phyloP scores from a whole-genome alignment of 2,888 invertebrate species.

The Tipula confusa region DNA sequence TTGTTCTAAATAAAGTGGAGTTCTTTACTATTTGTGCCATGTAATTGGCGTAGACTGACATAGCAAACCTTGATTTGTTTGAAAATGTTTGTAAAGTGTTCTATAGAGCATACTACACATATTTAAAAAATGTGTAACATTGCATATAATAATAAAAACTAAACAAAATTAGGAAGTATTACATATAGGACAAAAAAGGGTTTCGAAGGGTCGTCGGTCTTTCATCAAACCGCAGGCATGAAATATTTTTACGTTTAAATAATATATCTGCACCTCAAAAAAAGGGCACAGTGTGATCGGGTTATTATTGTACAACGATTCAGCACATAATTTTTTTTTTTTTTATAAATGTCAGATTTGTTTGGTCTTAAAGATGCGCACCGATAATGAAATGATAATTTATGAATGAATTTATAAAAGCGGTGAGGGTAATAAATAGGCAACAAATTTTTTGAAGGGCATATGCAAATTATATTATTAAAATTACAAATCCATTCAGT shows the following conservation, averaged over 20 bases:
- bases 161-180: not conserved
- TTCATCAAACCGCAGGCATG: not conserved
- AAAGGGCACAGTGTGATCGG: not conserved
- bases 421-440: not conserved
- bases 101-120: no score
- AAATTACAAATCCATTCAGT: slow-evolving; percentile 12
- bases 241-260: slow-evolving; percentile 8
- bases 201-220: not conserved
- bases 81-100: no score
- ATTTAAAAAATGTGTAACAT: not conserved
- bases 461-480: slow-evolving; percentile 5
- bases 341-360: not conserved
- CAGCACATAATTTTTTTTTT: not conserved
- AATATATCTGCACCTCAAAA: not conserved
- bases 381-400: not conserved
- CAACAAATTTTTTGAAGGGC: not conserved
- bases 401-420: not conserved
- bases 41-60: no score
- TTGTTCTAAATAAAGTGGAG: no score
- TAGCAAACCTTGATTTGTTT: no score
- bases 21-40: no score
- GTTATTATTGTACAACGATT: not conserved
- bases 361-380: not conserved
- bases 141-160: not conserved
- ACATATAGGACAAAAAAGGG: not conserved